Percentiles rank a stretch among this genome's conserved stretches.
These are phyloP conservation scores for Cladorhizidae sp. DNA, from an alignment of 37 sponge, comb jelly and placozoan genomes.

Conservation along the genomic window DNA sequence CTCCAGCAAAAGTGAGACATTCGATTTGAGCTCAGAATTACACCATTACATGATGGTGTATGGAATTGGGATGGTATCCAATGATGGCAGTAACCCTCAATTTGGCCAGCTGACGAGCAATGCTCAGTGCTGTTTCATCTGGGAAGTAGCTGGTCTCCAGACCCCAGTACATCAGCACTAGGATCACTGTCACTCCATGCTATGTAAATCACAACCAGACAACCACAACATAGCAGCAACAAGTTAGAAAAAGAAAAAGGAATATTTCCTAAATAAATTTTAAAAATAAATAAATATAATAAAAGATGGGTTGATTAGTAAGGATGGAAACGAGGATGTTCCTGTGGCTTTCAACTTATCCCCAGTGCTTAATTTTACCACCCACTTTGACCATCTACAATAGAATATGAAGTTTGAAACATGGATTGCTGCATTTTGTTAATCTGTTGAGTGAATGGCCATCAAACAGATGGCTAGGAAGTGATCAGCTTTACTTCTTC, in stretches of 20 bases:
- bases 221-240: not conserved
- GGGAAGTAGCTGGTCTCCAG: constrained; percentile 43
- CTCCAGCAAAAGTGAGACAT: constrained; percentile 54
- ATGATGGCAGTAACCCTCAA: constrained; percentile 41
- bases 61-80: constrained; percentile 56
- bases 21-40: constrained; percentile 15
- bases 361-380: too few relatives aligned
- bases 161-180: constrained; percentile 81
- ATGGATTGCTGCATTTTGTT: too few relatives aligned
- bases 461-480: too few relatives aligned
- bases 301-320: not conserved
- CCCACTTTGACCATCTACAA: too few relatives aligned
- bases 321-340: not conserved
- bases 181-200: constrained; percentile 56
- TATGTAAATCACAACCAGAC: too few relatives aligned
- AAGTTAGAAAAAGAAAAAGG: not conserved
- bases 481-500: too few relatives aligned
- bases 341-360: too few relatives aligned
- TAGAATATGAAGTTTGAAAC: too few relatives aligned
- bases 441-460: too few relatives aligned
- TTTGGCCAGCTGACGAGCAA: constrained; percentile 54
- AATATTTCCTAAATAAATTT: not conserved
- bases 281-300: not conserved
- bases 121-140: constrained; percentile 49
- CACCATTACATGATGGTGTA: constrained; percentile 70